Evolutionary conservation across 2,113 vertebrate genomes (phyloP), one percentile per base, ranked within the genome.

Genomic region (Oxygymnocypris stewartii): DNA sequence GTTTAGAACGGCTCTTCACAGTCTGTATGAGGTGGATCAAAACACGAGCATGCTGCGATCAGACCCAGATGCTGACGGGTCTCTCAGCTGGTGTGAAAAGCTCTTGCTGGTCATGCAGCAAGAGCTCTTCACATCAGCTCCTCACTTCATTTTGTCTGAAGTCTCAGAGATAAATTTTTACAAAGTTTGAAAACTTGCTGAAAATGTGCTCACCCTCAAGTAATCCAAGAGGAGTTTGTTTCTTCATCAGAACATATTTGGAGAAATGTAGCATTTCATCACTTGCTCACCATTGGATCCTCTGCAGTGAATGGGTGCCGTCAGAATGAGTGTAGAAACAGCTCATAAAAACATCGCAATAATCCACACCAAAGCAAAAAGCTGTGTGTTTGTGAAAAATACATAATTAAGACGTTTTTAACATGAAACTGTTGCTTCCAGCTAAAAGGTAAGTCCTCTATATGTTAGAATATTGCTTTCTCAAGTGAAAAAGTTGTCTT

Each of bases 11-110:
- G 57, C 31, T 76, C 65, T 57, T 79, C 73, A 31, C 59, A 85
- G 80, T 42, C 76, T 82, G 88, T 81, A 35, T 84, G 78, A 80
- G 35, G 28, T 40, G 42, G 16, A 82, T 71, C 49, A 84, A 89
- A 69, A 89, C 44, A 79, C 18, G 18, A 87, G n/a, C 31, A 25
- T 9, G 16, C 57, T 54, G 28, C 25, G 80, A 85, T 65, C 44
- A 88, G 40, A 74, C 51, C 25, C 67, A 79, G 85, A 87, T 83
- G 54, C 49, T 74, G n/a, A 35, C 10, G 37, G 35, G 9, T 18
- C 23, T 6, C 63, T 77, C 73, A 82, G 28, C 25, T 79, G 18
- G 77, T 44, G 69, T 54, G 49, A 57, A 57, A 59, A 37, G 51
- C 77, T n/a, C 20, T 20, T 31, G 28, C 31, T 59, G 51, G 77